Conservation (phyloP, 1,140 invertebrate genomes). For the Agrilus planipennis region DNA sequence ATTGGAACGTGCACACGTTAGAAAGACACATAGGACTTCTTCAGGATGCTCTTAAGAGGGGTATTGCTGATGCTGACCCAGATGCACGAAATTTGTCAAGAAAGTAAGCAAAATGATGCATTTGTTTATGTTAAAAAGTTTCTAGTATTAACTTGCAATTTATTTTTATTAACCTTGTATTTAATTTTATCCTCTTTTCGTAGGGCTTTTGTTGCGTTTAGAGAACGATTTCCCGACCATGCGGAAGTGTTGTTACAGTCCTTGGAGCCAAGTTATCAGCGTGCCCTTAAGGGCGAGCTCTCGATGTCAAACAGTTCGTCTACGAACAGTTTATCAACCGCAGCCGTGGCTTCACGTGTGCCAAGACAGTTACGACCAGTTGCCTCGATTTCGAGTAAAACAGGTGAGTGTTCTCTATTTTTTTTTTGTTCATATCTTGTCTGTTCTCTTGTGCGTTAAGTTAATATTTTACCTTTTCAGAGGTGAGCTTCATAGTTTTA, state of each 20-base stretch:
- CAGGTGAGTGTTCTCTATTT: conserved; percentile 14
- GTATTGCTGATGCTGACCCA: conserved; percentile 83
- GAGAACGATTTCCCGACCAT: conserved; percentile 79
- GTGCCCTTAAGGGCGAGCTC: conserved; percentile 58
- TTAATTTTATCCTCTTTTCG: too few relatives aligned
- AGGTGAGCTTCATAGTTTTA: too few relatives aligned
- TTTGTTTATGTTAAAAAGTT: conserved; percentile 8
- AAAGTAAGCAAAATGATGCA: conserved; percentile 39
- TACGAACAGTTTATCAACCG: conserved; percentile 36
- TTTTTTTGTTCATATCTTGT: background rate
- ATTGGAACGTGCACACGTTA: conserved; percentile 70
- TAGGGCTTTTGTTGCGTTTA: conserved; percentile 84
- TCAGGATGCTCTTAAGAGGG: conserved; percentile 77
- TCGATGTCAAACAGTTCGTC: conserved; percentile 37
- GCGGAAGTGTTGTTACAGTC: conserved; percentile 74
- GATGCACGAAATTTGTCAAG: conserved; percentile 68
- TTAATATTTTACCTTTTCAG: too few relatives aligned
- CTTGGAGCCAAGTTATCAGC: conserved; percentile 75
- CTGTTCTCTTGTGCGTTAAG: too few relatives aligned
- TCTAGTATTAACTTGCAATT: conserved; percentile 14
- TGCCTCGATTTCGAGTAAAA: conserved; percentile 16
- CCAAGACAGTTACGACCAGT: conserved; percentile 17
- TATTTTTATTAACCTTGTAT: conserved; percentile 18
- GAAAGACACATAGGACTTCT: conserved; percentile 70
- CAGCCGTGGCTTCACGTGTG: conserved; percentile 17